These are phyloP conservation scores for Pelodytes ibericus DNA, from an alignment of 2,797 vertebrate genomes.

Conservation along the genomic window DNA sequence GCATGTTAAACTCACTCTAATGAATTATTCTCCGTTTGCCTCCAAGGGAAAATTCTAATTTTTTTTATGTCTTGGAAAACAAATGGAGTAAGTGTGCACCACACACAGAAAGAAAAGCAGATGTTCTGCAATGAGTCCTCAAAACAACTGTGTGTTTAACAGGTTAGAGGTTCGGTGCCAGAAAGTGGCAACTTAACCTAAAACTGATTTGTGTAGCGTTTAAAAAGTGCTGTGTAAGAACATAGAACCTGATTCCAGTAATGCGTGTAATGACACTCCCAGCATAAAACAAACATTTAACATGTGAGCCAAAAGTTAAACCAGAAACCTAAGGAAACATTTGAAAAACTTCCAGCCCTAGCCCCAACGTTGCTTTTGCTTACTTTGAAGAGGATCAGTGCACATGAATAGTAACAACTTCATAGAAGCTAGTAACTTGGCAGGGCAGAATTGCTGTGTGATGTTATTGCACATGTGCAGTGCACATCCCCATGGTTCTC, in stretches of 20 bases:
- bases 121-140: not conserved
- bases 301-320: too few species aligned
- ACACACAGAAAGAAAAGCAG: not conserved
- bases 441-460: too few species aligned
- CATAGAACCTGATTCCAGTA: not conserved
- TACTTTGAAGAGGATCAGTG: too few species aligned
- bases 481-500: too few species aligned
- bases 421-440: too few species aligned
- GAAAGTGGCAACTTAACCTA: not conserved
- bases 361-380: too few species aligned
- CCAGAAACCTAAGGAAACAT: too few species aligned
- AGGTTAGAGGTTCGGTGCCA: not conserved
- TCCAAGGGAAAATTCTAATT: conserved; percentile 25
- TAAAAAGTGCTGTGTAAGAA: not conserved
- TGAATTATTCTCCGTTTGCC: conserved; percentile 49
- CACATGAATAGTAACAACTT: too few species aligned
- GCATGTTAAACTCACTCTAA: conserved; percentile 32
- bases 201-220: not conserved
- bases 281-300: too few species aligned
- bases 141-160: not conserved
- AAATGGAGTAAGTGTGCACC: not conserved
- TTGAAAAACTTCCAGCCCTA: too few species aligned
- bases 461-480: too few species aligned
- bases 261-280: too few species aligned
- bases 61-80: conserved; percentile 29